Evolutionary conservation across 2,797 vertebrate species (phyloP), one percentile per base, ranked within the genome.

Genomic region (Catamblyrhynchus diadema): DNA sequence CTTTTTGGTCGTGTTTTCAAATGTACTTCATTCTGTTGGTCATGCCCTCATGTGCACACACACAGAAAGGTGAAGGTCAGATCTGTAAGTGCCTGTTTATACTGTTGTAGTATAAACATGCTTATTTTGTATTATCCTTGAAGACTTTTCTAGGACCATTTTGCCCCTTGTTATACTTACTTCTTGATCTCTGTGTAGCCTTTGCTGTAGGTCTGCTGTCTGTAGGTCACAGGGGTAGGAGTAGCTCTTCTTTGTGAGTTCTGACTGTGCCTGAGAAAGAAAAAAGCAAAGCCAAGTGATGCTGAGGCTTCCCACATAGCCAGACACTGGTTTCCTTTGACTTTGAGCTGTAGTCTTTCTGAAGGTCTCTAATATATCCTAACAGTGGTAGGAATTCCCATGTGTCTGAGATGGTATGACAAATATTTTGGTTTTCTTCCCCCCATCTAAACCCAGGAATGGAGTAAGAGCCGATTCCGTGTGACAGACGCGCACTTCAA

Each of bases 391-490:
- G 27, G 45, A 37, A 61, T 88, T 57, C 59, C 47, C 22, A 3
- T 45, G 17, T 54, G 24, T 65, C 78, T 72, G 51, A 28, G 86
- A 24, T 1, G 12, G 4, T n/a, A 14, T 78, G 60, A 64, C 14
- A 41, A 37, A 66, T 6, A 6, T 23, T 56, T 30, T 75, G 78
- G 19, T 83, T 88, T 83, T 96, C 24, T 71, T 70, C 32, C 67
- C 67, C 37, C 41, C 32, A 56, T 44, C 33, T 67, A 62, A 89
- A 66, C 39, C 16, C 90, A 98, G 98, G 6, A 39, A 45, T 97
- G 97, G 91, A 77, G 72, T 65, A 90, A 60, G 61, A 82, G 14
- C n/a, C 83, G 10, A 9, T 95, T 41, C 80, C 97, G 96, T 22
- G 90, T 78, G 41, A 84, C 86, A 0, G 89, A 95, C 7, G 70